Evolutionary conservation across 2,797 vertebrate species (phyloP).

Genomic region (Halcyon chelicuti): DNA sequence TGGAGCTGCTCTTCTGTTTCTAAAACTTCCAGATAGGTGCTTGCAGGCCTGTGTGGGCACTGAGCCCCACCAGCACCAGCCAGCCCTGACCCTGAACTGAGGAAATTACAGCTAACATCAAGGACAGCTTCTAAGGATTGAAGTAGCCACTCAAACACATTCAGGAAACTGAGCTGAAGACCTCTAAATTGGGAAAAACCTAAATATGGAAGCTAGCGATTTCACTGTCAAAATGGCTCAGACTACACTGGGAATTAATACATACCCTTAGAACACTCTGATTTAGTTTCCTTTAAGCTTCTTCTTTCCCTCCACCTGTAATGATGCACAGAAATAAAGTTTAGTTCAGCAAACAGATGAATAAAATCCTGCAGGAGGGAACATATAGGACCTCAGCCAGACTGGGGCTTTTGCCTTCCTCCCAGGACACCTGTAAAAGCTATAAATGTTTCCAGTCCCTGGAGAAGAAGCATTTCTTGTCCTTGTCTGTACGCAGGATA

Average conservation of each 20-base stretch:
- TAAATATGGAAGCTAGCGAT: not conserved
- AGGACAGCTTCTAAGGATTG: not conserved
- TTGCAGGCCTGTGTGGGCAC: fast-evolving
- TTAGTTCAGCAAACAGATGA: not conserved
- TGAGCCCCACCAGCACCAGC: not conserved
- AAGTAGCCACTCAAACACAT: not conserved
- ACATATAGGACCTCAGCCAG: not conserved
- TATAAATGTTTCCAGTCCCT: not conserved
- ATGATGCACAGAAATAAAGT: not conserved
- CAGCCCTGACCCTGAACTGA: not conserved
- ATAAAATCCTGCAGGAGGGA: not conserved
- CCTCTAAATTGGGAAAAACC: not conserved
- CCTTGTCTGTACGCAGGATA: not conserved
- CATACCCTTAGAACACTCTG: not conserved
- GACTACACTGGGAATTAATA: not conserved
- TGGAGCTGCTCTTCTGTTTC: not conserved
- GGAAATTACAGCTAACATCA: not conserved
- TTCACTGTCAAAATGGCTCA: not conserved
- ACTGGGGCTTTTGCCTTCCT: not conserved
- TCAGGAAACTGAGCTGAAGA: not conserved
- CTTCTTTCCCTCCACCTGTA: not conserved
- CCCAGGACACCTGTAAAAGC: not conserved
- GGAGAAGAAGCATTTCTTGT: not conserved
- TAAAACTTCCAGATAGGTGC: not conserved
- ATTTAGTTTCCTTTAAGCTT: not conserved